Evolutionary conservation across 2,113 vertebrate species (phyloP).

Genomic region (Muscicapa adusta): DNA sequence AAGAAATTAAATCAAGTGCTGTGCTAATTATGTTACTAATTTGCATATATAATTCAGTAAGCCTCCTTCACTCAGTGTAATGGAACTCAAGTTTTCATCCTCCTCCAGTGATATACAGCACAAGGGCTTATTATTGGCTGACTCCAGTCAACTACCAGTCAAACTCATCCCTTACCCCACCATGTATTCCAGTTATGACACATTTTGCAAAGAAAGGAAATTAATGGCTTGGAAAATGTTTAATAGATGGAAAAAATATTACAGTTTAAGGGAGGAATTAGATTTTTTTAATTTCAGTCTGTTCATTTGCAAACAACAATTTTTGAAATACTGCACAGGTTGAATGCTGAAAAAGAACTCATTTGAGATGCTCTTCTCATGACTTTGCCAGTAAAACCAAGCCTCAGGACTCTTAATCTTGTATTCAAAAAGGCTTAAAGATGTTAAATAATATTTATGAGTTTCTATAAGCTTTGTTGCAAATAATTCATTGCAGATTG

Average conservation of each 20-base stretch:
- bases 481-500: neutral
- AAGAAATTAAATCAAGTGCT: neutral
- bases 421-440: neutral
- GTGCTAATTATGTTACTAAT: neutral
- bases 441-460: neutral
- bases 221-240: neutral
- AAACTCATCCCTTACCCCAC: neutral
- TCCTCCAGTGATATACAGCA: neutral
- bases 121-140: neutral
- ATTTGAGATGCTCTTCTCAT: neutral
- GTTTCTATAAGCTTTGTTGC: neutral
- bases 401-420: neutral
- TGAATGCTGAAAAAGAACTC: neutral
- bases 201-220: neutral
- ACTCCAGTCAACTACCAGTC: neutral
- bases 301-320: neutral
- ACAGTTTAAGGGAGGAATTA: neutral
- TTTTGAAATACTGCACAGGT: fast-evolving
- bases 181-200: neutral
- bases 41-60: neutral
- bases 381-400: neutral
- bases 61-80: neutral
- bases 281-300: neutral
- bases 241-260: neutral
- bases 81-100: neutral